phyloP scores from a whole-genome alignment of 2,888 invertebrate genomes.

The Maniola hyperantus region DNA sequence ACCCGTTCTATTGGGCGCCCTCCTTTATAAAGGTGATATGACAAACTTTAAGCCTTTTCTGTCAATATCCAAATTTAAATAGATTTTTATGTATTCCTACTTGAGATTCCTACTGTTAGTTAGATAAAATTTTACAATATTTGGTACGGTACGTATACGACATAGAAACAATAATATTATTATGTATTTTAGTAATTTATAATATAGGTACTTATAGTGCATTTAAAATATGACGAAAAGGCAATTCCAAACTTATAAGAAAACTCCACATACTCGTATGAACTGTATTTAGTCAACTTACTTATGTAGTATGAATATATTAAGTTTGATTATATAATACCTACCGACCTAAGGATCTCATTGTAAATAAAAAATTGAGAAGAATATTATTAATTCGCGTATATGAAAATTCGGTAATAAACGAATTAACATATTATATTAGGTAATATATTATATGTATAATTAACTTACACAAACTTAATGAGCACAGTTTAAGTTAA shows the following conservation, averaged over 20 bases:
- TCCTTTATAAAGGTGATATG: no score
- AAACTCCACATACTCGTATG: neutral
- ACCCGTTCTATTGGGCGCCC: no score
- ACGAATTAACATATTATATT: neutral
- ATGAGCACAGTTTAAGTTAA: neutral
- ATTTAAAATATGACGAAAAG: slow-evolving; percentile 7
- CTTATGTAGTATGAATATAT: slow-evolving; percentile 9
- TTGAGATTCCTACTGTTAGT: no score
- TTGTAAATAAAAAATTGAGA: slow-evolving; percentile 14
- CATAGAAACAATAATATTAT: slow-evolving; percentile 13
- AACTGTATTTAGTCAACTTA: slow-evolving; percentile 6
- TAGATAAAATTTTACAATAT: neutral
- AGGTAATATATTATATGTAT: no score
- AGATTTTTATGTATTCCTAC: no score
- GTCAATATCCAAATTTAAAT: no score
- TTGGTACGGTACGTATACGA: neutral
- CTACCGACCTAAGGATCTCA: slow-evolving; percentile 26
- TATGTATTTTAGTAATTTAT: slow-evolving; percentile 1
- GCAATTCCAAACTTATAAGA: neutral
- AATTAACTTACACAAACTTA: no score
- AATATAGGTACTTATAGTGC: neutral
- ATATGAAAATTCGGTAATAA: slow-evolving; percentile 8
- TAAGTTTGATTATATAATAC: slow-evolving; percentile 10
- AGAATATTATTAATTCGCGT: neutral
- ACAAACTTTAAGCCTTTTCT: neutral